phyloP scores from a whole-genome alignment of 2,797 vertebrate species.

The Eulemur rubriventer region DNA sequence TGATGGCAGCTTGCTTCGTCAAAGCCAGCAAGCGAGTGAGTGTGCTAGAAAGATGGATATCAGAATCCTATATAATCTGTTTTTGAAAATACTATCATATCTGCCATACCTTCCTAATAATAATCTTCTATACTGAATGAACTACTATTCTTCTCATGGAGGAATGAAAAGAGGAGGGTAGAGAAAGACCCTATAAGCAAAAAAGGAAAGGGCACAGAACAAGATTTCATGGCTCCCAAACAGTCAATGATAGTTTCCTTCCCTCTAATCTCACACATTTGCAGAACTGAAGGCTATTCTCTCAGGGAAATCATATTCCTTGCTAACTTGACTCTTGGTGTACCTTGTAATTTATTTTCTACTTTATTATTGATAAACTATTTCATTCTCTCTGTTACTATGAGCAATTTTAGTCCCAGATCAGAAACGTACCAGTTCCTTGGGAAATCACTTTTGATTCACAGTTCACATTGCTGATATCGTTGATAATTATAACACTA shows the following conservation, averaged over 20 bases:
- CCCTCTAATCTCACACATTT: background rate
- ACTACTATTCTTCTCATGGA: background rate
- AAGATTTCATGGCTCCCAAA: background rate
- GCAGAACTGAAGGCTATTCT: slow-evolving; percentile 40
- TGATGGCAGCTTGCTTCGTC: background rate
- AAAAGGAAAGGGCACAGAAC: background rate
- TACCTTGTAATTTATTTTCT: slow-evolving; percentile 60
- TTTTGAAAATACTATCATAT: background rate
- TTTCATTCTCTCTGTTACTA: slow-evolving; percentile 19
- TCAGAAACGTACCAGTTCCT: slow-evolving; percentile 39
- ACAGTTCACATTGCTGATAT: slow-evolving; percentile 31
- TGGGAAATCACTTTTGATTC: slow-evolving; percentile 64
- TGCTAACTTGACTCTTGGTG: slow-evolving; percentile 30
- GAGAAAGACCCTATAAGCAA: background rate
- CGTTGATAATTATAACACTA: slow-evolving; percentile 30
- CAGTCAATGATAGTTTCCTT: background rate
- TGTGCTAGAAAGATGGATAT: background rate
- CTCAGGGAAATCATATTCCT: slow-evolving; percentile 33
- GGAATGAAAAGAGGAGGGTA: background rate
- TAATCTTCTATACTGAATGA: background rate
- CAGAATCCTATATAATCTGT: background rate
- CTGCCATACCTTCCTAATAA: background rate
- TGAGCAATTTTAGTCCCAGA: slow-evolving; percentile 16
- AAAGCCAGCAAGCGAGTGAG: background rate
- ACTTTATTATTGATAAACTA: slow-evolving; percentile 50